Percentiles rank a stretch among this genome's conserved stretches.
These are phyloP conservation scores for Lochmaea capreae DNA, from an alignment of 2,888 invertebrate species.

Conservation along the genomic window DNA sequence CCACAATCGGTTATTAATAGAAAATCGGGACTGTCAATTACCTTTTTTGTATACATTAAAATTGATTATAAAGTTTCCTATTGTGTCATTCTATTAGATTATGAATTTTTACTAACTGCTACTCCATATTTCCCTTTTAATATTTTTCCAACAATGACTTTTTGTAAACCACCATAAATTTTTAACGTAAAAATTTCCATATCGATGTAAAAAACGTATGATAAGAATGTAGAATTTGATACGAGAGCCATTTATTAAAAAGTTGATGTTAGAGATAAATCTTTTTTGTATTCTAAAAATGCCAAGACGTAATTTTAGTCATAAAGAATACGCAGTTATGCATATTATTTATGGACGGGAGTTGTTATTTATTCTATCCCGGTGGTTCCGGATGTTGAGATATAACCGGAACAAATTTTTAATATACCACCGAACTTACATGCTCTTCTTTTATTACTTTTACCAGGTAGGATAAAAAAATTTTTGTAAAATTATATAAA, in stretches of 20 bases:
- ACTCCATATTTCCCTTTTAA: no score
- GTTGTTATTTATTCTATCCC: slow-evolving; percentile 7
- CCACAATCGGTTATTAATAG: no score
- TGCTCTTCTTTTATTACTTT: neutral
- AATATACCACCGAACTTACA: slow-evolving; percentile 6
- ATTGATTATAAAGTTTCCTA: no score
- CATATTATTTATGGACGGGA: slow-evolving; percentile 5
- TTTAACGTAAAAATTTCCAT: no score
- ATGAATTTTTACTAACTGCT: no score
- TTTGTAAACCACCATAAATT: no score
- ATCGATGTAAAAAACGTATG: neutral
- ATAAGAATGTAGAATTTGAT: neutral
- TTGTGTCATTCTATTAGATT: no score
- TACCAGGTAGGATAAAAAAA: neutral
- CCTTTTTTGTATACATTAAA: no score
- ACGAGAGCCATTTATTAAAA: neutral
- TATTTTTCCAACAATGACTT: no score
- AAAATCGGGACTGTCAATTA: no score
- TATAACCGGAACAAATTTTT: slow-evolving; percentile 1
- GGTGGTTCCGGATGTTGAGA: neutral
- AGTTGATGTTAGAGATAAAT: slow-evolving; percentile 3
- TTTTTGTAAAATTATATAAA: no score
- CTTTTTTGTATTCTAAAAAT: slow-evolving; percentile 2
- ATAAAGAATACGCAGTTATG: slow-evolving; percentile 7
- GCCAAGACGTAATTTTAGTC: slow-evolving; percentile 2